Base-by-base conservation (phyloP, 2,888 invertebrate genomes). In the Antitype chi region DNA sequence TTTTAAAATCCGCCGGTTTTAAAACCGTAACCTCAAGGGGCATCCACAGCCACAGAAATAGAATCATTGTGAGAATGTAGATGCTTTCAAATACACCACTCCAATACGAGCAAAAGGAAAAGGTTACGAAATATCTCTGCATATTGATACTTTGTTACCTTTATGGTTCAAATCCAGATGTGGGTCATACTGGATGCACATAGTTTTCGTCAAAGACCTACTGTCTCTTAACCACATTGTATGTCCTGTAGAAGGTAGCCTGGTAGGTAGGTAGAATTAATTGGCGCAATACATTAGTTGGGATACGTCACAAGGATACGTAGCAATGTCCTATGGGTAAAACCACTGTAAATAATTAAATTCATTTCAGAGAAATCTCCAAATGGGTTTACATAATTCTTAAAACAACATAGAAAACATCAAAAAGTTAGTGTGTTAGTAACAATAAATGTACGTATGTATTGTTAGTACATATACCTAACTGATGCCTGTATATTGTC, bases 41-140 rank as follows among this genome's bases (percentile, higher is more conserved):
- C 87, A 85, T 25, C 17, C n/a, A 73, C 76, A 13, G 79, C 81
- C 83, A 83, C 85, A 86, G 87, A 88, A 90, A 89, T 88, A 88
- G 87, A 90, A 91, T 88, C 88, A 89, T 88, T 87, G 86, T 87
- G 87, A 71, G 88, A 87, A 90, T 80, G 86, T 89, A 84, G 81
- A 87, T 83, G 85, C 89, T 91, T 89, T 90, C 85, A 90, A 84
- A 87, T 84, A 82, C 76, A 76, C 83, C 78, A 69, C 84, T 85
- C 82, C 77, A 85, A 78, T 68, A 60, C 64, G 68, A 63, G 59
- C 74, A 13, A 86, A 83, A 84, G 72, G 78, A 74, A 79, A 78
- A 70, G 73, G 75, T 83, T 76, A 62, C 38, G 47, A 76, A 70
- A 75, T 77, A 59, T 70, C 28, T 32, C 25, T 55, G 59, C 62